Evolutionary conservation across 2,797 vertebrate species (phyloP).

Genomic region (Dendrocincla tyrannina): DNA sequence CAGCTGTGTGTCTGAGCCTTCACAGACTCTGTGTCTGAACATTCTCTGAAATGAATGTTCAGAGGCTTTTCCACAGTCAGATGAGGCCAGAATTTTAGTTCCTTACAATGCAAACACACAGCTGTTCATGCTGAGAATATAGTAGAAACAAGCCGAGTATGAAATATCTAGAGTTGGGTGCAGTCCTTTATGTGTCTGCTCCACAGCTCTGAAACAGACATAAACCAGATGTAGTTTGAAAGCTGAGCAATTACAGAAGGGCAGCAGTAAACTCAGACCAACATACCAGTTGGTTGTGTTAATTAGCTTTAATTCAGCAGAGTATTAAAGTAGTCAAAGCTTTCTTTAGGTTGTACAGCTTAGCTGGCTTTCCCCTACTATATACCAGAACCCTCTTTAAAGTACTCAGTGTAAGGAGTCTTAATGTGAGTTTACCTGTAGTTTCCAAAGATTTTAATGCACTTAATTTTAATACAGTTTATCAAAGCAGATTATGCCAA

Average conservation of each 20-base stretch:
- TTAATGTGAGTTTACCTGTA: neutral
- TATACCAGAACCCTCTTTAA: neutral
- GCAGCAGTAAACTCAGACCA: neutral
- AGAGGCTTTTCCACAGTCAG: neutral
- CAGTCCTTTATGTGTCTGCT: neutral
- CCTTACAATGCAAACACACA: neutral
- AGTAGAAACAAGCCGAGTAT: neutral
- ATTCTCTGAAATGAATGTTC: neutral
- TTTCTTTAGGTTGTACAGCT: neutral
- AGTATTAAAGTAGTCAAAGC: neutral
- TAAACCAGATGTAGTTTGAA: neutral
- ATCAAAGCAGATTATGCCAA: neutral
- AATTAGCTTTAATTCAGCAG: neutral
- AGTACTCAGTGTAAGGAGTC: neutral
- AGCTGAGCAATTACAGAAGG: neutral
- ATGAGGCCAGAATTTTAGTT: neutral
- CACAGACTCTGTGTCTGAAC: neutral
- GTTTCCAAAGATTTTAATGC: neutral
- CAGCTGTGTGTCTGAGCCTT: neutral
- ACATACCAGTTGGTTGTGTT: neutral
- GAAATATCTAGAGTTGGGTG: neutral
- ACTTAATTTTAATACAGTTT: neutral
- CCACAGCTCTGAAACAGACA: neutral
- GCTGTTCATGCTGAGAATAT: neutral
- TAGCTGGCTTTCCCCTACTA: neutral